These are phyloP conservation scores for Threskiornis aethiopicus DNA, from an alignment of 2,797 vertebrate species.

Conservation along the genomic window DNA sequence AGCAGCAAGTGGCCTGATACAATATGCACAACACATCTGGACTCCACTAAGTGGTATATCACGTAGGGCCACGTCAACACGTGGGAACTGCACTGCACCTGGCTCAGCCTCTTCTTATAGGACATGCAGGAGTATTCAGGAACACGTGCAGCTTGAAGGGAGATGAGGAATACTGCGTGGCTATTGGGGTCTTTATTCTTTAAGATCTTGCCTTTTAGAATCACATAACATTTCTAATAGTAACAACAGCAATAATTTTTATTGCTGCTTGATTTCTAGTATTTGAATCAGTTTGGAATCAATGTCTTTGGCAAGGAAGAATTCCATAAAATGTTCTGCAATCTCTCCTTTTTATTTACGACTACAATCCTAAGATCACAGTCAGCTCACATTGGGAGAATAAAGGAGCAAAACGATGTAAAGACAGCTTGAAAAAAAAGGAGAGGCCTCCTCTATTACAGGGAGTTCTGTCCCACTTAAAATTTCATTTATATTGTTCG, in stretches of 20 bases:
- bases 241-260: background rate
- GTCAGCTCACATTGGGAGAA: background rate
- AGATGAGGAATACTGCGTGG: background rate
- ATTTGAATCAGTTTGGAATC: background rate
- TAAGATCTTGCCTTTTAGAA: background rate
- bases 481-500: background rate
- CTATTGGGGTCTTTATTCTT: background rate
- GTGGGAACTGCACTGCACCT: background rate
- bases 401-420: background rate
- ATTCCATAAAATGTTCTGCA: background rate
- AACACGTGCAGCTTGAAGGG: background rate
- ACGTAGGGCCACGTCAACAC: rapidly evolving
- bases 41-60: rapidly evolving
- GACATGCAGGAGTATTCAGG: too few species aligned
- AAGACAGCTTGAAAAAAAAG: background rate
- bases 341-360: background rate
- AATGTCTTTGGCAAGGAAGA: background rate
- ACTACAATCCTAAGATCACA: background rate
- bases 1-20: rapidly evolving
- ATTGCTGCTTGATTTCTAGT: background rate
- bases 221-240: background rate
- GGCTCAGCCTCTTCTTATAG: background rate
- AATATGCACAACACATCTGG: too few species aligned
- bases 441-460: background rate
- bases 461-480: background rate